Percentiles rank a stretch among this genome's conserved stretches.
phyloP scores from a whole-genome alignment of 1,140 invertebrate species.

The Dreissena rostriformis region DNA sequence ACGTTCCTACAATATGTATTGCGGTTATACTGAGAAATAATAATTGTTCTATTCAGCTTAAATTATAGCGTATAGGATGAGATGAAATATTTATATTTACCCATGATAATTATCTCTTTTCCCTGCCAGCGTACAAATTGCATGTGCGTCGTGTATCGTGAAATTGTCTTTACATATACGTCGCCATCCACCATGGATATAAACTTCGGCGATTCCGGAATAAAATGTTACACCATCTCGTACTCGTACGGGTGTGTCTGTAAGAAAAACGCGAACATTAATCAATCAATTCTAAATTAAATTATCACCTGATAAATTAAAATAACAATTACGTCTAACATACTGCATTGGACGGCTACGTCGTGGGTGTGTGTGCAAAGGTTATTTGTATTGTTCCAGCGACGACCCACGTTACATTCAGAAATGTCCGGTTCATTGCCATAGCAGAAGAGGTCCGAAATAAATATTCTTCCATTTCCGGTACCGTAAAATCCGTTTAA shows the following conservation, averaged over 20 bases:
- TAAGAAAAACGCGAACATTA: not conserved
- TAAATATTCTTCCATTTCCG: not conserved
- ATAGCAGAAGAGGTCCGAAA: not conserved
- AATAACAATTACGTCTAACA: not conserved
- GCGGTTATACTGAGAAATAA: no score
- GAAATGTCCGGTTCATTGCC: constrained; percentile 1
- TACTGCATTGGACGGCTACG: constrained; percentile 4
- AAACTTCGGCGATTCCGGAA: not conserved
- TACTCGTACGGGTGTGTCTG: not conserved
- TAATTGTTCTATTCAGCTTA: no score
- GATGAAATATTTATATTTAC: not conserved
- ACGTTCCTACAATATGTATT: no score
- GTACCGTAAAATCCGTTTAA: not conserved
- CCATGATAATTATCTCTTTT: not conserved
- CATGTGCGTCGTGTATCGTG: not conserved
- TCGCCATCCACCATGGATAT: not conserved
- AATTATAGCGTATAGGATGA: no score
- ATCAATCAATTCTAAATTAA: no score
- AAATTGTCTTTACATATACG: constrained; percentile 1
- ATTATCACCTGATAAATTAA: no score
- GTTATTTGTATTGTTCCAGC: not conserved
- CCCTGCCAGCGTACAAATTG: not conserved
- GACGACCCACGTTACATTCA: not conserved
- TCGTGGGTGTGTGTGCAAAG: not conserved
- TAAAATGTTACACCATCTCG: not conserved